A percentile compares a stretch with the other conserved stretches of the same genome.
Evolutionary conservation across 1,140 invertebrate genomes (phyloP).

Genomic region (Drosophila sulfurigaster): DNA sequence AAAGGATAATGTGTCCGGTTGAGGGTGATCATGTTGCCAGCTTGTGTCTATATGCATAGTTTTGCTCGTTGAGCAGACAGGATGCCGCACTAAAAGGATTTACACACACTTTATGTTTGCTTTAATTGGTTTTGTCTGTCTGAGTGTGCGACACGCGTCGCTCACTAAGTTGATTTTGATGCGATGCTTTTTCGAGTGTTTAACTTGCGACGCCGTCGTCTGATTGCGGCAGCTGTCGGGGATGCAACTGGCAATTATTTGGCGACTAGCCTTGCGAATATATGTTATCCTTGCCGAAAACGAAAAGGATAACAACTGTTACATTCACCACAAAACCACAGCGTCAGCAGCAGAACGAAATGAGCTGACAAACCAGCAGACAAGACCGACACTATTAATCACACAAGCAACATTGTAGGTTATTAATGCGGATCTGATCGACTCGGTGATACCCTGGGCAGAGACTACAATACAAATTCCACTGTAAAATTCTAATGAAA

Average conservation of each 20-base stretch:
- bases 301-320: constrained; percentile 15
- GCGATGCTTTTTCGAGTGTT: constrained; percentile 35
- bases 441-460: not conserved
- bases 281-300: constrained; percentile 46
- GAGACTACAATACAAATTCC: not conserved
- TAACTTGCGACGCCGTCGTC: constrained; percentile 28
- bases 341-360: constrained; percentile 43
- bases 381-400: constrained; percentile 57
- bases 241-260: constrained; percentile 57
- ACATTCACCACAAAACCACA: constrained; percentile 51
- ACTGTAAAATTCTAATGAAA: not conserved
- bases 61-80: constrained; percentile 4
- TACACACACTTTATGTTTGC: constrained; percentile 64
- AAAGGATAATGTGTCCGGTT: constrained; percentile 60
- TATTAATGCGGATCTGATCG: not conserved
- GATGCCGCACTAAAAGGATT: constrained; percentile 72
- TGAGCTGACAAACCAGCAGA: not conserved
- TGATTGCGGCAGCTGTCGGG: constrained; percentile 53
- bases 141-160: constrained; percentile 53
- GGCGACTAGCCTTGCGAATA: constrained; percentile 31
- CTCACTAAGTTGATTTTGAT: constrained; percentile 74
- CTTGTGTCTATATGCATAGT: constrained; percentile 3
- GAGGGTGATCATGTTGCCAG: constrained; percentile 50
- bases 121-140: constrained; percentile 64
- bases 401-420: constrained; percentile 46